Evolutionary conservation across 2,888 invertebrate species (phyloP).

Genomic region (Ptilodon capucinus): DNA sequence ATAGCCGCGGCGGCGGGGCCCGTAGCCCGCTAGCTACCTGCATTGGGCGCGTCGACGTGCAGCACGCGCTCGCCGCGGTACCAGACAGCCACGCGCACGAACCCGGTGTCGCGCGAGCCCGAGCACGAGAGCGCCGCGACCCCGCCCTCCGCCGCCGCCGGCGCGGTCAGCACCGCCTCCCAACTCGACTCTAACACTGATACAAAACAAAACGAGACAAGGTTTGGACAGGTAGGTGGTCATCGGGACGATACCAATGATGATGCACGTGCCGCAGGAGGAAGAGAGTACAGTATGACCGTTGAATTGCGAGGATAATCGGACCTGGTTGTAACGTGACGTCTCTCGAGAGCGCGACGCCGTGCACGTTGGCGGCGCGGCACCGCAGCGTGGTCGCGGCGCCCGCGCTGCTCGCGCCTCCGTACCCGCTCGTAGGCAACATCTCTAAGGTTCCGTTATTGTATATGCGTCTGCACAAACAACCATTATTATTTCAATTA

Average conservation of each 20-base stretch:
- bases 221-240: too few relatives aligned
- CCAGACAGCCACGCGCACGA: slow-evolving; percentile 48
- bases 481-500: too few relatives aligned
- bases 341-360: slow-evolving; percentile 88
- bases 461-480: slow-evolving; percentile 38
- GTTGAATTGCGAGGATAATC: neutral
- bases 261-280: too few relatives aligned
- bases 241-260: too few relatives aligned
- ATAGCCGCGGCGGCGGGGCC: too few relatives aligned
- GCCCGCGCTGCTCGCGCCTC: slow-evolving; percentile 17
- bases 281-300: neutral
- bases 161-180: slow-evolving; percentile 43
- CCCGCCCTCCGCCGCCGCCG: slow-evolving; percentile 47
- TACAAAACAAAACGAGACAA: too few relatives aligned
- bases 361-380: slow-evolving; percentile 88
- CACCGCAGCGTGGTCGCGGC: slow-evolving; percentile 78
- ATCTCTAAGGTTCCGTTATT: slow-evolving; percentile 64
- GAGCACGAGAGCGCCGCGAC: slow-evolving; percentile 56
- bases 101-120: slow-evolving; percentile 22
- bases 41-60: slow-evolving; percentile 77
- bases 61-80: slow-evolving; percentile 52
- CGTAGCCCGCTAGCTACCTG: too few relatives aligned
- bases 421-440: slow-evolving; percentile 33
- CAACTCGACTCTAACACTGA: slow-evolving; percentile 50
- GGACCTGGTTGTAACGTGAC: slow-evolving; percentile 90